These are phyloP conservation scores for Hipposideros larvatus DNA, from an alignment of 2,797 vertebrate species.

Conservation along the genomic window DNA sequence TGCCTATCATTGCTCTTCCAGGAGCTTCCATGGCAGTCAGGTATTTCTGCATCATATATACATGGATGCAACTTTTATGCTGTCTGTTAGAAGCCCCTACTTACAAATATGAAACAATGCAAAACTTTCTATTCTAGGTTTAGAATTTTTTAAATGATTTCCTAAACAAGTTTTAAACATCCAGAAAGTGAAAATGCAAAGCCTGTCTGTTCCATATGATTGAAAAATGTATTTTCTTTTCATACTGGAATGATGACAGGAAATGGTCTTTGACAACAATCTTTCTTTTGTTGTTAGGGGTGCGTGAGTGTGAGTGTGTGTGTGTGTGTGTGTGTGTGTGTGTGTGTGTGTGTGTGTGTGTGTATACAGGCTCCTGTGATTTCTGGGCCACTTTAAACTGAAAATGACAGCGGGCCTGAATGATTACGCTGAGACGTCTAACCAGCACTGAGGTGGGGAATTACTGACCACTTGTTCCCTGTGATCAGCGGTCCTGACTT, in stretches of 20 bases:
- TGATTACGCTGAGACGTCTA: not conserved
- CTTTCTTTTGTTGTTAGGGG: not conserved
- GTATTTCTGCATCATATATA: not conserved
- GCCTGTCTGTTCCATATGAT: not conserved
- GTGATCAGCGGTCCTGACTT: constrained; percentile 50
- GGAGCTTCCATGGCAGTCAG: not conserved
- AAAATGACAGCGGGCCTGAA: not conserved
- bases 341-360: not conserved
- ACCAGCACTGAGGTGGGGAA: constrained; percentile 44
- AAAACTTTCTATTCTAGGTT: not conserved
- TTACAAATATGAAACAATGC: constrained; percentile 24
- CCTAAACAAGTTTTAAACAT: not conserved
- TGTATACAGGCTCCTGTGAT: not conserved
- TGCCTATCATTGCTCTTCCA: not conserved
- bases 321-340: not conserved
- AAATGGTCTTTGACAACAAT: not conserved
- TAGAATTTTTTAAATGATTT: not conserved
- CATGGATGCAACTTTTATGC: not conserved
- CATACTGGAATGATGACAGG: not conserved
- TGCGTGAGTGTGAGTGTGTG: too few species aligned
- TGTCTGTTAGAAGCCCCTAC: not conserved
- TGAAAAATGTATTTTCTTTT: not conserved
- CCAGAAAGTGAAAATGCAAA: not conserved
- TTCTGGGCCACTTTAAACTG: not conserved
- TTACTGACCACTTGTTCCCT: not conserved